Base-by-base conservation (phyloP, 2,797 vertebrate genomes). In the Enteromius trimaculatus region DNA sequence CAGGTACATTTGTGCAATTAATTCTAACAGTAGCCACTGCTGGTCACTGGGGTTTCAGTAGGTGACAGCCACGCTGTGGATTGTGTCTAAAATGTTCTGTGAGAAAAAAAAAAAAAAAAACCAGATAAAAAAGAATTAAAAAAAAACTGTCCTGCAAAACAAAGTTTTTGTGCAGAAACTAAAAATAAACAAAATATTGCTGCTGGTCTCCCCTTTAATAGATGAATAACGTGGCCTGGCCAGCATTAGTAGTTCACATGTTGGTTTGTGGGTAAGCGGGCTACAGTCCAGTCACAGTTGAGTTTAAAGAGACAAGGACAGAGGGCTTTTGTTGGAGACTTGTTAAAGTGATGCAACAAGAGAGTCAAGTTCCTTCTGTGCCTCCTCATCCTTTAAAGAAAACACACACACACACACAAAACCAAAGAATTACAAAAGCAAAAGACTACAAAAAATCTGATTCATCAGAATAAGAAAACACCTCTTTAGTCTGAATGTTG, bases 401-500 rank as follows among this genome's bases (percentile, higher is more conserved):
- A 69, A 42, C 17, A 53, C 51, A 21, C 51, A 21, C 49, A 42
- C 17, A 53, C 51, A 51, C 16, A 34, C 17, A 26, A 58, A 34
- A 65, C 44, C 26, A 55, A 42, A 37, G 34, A 26, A 17, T 58
- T 31, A 34, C 39, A 70, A 58, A 3, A 49, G 16, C 34, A 55
- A 55, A 2, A 74, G n/a, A 29, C 10, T 78, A 14, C 23, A 71
- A 21, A 29, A 69, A n/a, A 49, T 49, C 16, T 1, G 23, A 53
- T 74, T 21, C 2, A 37, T 51, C 4, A 17, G 8, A 82, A 76
- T 23, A 47, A 81, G 21, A 49, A 64, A 76, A 47, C 90, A 98
- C 97, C 95, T 98, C 96, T 91, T 95, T 96, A 90, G 94, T 94
- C 82, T 91, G 86, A 7, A 91, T 89, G 23, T 85, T 87, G 90